Evolutionary conservation across 2,797 vertebrate genomes (phyloP).

Genomic region (Vespertilio murinus): DNA sequence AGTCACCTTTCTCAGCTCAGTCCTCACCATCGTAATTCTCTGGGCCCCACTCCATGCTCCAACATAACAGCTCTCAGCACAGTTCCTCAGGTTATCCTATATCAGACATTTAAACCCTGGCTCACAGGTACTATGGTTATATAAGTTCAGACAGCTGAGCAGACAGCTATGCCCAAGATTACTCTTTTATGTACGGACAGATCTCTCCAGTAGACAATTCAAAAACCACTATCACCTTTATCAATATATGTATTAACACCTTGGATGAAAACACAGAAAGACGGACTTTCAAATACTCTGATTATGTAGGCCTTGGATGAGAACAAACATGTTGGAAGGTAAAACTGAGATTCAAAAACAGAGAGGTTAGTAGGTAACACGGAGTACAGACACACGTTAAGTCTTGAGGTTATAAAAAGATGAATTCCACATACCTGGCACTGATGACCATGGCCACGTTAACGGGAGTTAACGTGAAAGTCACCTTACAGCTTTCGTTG

Average conservation of each 20-base stretch:
- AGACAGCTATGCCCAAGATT: neutral
- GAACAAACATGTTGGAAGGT: neutral
- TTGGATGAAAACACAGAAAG: neutral
- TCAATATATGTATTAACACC: neutral
- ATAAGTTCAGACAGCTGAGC: neutral
- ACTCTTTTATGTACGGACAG: neutral
- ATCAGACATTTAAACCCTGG: neutral
- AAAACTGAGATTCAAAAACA: conserved; percentile 23
- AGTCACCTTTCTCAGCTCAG: neutral
- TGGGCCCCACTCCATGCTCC: neutral
- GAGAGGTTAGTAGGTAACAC: neutral
- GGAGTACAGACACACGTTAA: neutral
- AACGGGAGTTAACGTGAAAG: neutral
- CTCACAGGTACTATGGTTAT: neutral
- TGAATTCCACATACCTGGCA: neutral
- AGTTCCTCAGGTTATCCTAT: neutral
- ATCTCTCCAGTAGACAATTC: neutral
- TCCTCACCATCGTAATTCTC: neutral
- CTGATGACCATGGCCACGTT: neutral
- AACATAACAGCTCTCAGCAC: neutral
- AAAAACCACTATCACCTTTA: neutral
- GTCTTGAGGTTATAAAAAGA: neutral
- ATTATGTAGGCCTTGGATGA: neutral
- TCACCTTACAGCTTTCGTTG: neutral
- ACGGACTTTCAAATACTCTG: neutral